Conservation (phyloP, 2,888 invertebrate genomes). For the Platynereis dumerilii region DNA sequence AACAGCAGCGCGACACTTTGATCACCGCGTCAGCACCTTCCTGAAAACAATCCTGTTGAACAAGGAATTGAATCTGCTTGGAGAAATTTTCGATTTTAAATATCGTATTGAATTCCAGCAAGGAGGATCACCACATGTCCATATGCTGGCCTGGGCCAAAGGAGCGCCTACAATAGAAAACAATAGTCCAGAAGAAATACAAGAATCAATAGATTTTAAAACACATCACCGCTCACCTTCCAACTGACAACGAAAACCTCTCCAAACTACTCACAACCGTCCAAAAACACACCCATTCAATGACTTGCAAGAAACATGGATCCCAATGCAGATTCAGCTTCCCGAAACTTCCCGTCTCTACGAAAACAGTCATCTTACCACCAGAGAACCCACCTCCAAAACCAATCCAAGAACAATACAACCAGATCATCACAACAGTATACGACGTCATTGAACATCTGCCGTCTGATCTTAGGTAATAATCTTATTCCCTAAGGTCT, state of each 20-base stretch:
- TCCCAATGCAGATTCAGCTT: slow-evolving; percentile 12
- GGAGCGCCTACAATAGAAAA: not conserved
- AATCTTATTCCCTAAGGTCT: too few species aligned
- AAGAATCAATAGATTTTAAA: slow-evolving; percentile 20
- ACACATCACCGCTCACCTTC: not conserved
- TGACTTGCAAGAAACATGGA: not conserved
- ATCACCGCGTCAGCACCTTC: too few species aligned
- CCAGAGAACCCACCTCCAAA: too few species aligned
- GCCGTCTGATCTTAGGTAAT: too few species aligned
- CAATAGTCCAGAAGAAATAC: not conserved
- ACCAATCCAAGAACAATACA: too few species aligned
- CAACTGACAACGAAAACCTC: not conserved
- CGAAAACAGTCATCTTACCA: too few species aligned
- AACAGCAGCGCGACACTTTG: slow-evolving; percentile 37
- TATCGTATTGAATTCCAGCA: slow-evolving; percentile 11
- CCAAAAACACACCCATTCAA: too few species aligned
- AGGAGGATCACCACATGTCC: slow-evolving; percentile 12
- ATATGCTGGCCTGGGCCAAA: too few species aligned
- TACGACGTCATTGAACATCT: too few species aligned
- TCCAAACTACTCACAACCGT: not conserved
- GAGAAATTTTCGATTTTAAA: not conserved
- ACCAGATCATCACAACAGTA: too few species aligned
- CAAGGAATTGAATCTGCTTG: not conserved
- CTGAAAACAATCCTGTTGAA: too few species aligned
- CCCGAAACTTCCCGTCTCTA: too few species aligned